Evolutionary conservation across 2,113 vertebrate genomes (phyloP), one percentile per base, ranked within the genome.

Genomic region (Holacanthus passer): DNA sequence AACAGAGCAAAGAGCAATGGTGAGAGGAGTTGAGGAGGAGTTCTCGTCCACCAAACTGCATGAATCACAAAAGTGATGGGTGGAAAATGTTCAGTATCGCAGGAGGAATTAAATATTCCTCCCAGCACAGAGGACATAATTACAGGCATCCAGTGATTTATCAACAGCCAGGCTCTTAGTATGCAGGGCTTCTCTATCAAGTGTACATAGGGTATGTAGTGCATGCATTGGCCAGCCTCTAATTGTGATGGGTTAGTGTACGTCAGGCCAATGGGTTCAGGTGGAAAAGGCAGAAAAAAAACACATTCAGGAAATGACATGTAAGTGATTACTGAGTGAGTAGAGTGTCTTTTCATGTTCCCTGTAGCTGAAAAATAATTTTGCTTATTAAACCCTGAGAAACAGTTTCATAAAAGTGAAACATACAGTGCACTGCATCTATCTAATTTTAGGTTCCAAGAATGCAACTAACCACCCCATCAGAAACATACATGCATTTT

Each of bases 61-160:
- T 22, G n/a, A 52, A 59, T 73, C 55, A 59, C 19, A 22, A 59
- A 60, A 32, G 71, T 71, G 65, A 83, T 79, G 66, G 65, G 43
- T 74, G 69, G 70, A 79, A 79, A 83, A 83, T 60, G 69, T 60
- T 82, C 53, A 29, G 8, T 22, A 73, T 64, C 4, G 13, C 37
- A 39, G 35, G 60, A 43, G 65, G 17, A 45, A 50, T 67, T 27
- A 22, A 66, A 67, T n/a, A 50, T 27, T 17, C 58, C 45, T 29
- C 13, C 35, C 8, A 74, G 65, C 80, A 37, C 22, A 17, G 47
- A 59, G 50, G 45, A 65, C 22, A 83, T 41, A 37, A 67, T 72
- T 37, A 56, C 16, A 71, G 45, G 66, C 71, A 74, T 43, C 52
- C 24, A 48, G 31, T 71, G 60, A 79, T 62, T 39, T 62, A 76